phyloP scores from a whole-genome alignment of 2,888 invertebrate genomes.

The Melanostoma scalare region DNA sequence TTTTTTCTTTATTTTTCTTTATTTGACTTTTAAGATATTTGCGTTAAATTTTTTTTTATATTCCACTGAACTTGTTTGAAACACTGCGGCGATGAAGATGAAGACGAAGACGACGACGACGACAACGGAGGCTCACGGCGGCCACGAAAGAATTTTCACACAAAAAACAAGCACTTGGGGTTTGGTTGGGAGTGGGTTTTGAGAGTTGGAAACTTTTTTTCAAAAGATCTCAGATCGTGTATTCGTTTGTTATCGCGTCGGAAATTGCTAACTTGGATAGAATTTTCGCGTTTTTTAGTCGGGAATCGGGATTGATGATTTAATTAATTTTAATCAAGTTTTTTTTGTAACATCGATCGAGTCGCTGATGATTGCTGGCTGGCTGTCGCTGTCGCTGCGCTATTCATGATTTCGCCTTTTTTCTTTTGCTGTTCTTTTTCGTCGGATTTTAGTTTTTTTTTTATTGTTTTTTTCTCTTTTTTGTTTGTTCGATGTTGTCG shows the following conservation, averaged over 20 bases:
- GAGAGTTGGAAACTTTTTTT: slow-evolving; percentile 9
- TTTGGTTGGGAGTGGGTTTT: slow-evolving; percentile 12
- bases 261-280: slow-evolving; percentile 24
- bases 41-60: slow-evolving; percentile 27
- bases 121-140: slow-evolving; percentile 8
- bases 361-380: slow-evolving; percentile 68
- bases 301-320: background rate
- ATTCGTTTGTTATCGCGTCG: slow-evolving; percentile 29
- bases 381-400: slow-evolving; percentile 69
- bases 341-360: slow-evolving; percentile 69
- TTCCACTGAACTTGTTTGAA: slow-evolving; percentile 68
- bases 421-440: slow-evolving; percentile 54
- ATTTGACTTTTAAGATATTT: slow-evolving; percentile 15
- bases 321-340: slow-evolving; percentile 54
- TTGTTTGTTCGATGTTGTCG: background rate
- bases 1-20: slow-evolving; percentile 19
- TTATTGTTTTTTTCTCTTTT: slow-evolving; percentile 11
- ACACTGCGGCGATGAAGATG: slow-evolving; percentile 45
- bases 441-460: slow-evolving; percentile 39
- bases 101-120: slow-evolving; percentile 26
- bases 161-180: slow-evolving; percentile 53
- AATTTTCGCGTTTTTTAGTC: slow-evolving; percentile 33
- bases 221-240: background rate
- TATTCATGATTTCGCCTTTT: slow-evolving; percentile 58
- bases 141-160: slow-evolving; percentile 39